Evolutionary conservation across 2,888 invertebrate genomes (phyloP).

Genomic region (Eumerus sabulonum): DNA sequence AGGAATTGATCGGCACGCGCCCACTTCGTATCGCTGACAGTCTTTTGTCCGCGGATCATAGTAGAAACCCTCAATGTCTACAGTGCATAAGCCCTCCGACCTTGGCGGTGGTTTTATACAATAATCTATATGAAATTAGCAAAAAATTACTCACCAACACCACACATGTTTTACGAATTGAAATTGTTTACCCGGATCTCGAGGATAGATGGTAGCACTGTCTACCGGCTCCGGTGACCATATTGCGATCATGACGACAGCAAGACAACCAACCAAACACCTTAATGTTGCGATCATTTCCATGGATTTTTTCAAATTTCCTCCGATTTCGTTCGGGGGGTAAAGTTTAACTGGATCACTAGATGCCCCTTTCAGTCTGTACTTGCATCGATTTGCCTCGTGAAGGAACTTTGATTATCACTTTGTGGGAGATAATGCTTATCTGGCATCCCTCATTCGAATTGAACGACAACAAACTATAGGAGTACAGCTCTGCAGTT

Average conservation of each 20-base stretch:
- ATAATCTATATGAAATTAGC: conserved; percentile 71
- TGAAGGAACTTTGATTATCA: conserved; percentile 26
- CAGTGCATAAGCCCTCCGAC: conserved; percentile 76
- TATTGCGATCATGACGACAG: conserved; percentile 7
- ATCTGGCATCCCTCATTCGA: conserved; percentile 34
- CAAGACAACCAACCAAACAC: conserved; percentile 5
- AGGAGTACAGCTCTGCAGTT: background rate
- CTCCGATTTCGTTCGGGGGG: conserved; percentile 45
- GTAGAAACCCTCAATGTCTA: conserved; percentile 76
- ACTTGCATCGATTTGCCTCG: conserved; percentile 46
- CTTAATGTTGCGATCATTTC: conserved; percentile 18
- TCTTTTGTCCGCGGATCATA: conserved; percentile 73
- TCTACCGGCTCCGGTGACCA: background rate
- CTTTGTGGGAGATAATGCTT: conserved; percentile 49
- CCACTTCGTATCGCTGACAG: conserved; percentile 74
- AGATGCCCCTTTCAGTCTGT: conserved; percentile 45
- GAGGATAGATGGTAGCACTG: conserved; percentile 6
- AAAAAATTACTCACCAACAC: conserved; percentile 13
- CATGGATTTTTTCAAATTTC: background rate
- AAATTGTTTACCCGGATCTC: conserved; percentile 30
- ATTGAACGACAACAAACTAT: conserved; percentile 13
- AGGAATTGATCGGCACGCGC: conserved; percentile 74
- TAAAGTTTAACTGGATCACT: conserved; percentile 52
- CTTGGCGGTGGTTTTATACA: conserved; percentile 75
- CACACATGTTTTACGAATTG: background rate